phyloP scores from a whole-genome alignment of 2,797 vertebrate species.

The Silurus lanzhouensis region DNA sequence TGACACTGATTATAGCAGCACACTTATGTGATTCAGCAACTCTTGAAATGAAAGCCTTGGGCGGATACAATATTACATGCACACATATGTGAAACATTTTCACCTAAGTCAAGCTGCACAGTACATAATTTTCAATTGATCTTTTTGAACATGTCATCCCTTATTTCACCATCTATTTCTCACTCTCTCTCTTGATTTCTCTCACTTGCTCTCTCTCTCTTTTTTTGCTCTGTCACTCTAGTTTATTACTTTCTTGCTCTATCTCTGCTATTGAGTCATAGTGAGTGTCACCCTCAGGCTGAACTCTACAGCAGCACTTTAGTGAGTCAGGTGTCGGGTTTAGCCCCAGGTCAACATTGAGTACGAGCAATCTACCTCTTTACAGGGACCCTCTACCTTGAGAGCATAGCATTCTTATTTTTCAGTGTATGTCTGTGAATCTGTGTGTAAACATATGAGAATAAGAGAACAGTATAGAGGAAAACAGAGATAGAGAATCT shows the following conservation, averaged over 20 bases:
- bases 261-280: slow-evolving; percentile 31
- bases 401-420: slow-evolving; percentile 51
- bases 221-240: not conserved
- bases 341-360: slow-evolving; percentile 58
- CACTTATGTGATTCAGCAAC: not conserved
- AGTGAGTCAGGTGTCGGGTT: slow-evolving; percentile 63
- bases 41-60: not conserved
- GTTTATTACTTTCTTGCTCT: slow-evolving; percentile 2
- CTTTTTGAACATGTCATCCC: not conserved
- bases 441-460: slow-evolving; percentile 53
- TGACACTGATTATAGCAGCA: slow-evolving; percentile 10
- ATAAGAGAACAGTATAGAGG: slow-evolving; percentile 40
- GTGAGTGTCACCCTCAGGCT: slow-evolving; percentile 53
- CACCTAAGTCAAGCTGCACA: slow-evolving; percentile 5
- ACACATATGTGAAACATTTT: slow-evolving; percentile 6
- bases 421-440: slow-evolving; percentile 44
- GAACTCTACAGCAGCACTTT: slow-evolving; percentile 56
- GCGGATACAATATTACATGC: not conserved
- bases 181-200: not conserved
- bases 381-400: slow-evolving; percentile 49
- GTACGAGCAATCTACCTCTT: slow-evolving; percentile 58
- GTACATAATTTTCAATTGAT: not conserved
- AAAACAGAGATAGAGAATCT: slow-evolving; percentile 47
- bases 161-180: not conserved
- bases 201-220: slow-evolving; percentile 1